Conservation (phyloP, 2,888 invertebrate genomes). For the Rhamnusium bicolor region DNA sequence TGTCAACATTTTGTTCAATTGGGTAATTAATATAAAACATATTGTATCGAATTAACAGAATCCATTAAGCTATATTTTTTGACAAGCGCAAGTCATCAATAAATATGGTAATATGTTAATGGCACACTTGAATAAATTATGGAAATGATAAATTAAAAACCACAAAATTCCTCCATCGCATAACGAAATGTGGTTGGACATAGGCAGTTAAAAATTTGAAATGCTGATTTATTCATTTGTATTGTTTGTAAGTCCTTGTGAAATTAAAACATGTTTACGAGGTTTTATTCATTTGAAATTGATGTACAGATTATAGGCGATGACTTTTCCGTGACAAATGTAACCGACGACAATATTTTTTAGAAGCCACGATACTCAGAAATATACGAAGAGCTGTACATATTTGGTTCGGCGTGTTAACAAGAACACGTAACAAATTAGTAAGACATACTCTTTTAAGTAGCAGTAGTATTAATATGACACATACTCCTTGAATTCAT, state of each 20-base stretch:
- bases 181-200: background rate
- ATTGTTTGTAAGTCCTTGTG: slow-evolving; percentile 1
- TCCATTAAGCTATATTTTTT: background rate
- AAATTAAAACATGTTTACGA: background rate
- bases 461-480: too few species aligned
- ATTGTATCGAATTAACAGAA: too few species aligned
- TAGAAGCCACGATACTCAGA: too few species aligned
- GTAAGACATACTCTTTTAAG: too few species aligned
- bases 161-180: slow-evolving; percentile 3
- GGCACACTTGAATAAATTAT: slow-evolving; percentile 8
- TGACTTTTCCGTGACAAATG: background rate
- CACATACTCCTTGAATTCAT: too few species aligned
- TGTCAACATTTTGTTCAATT: too few species aligned
- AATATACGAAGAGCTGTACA: too few species aligned
- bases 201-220: background rate
- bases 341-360: too few species aligned
- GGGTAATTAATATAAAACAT: too few species aligned
- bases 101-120: slow-evolving; percentile 12
- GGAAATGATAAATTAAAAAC: background rate
- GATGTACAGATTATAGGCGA: background rate
- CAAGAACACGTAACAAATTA: too few species aligned
- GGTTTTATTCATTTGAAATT: background rate
- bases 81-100: background rate
- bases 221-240: background rate
- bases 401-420: too few species aligned